A percentile compares a stretch with the other conserved stretches of the same genome.
Conservation (phyloP, 1,140 invertebrate species). For the Neuroterus valhalla region DNA sequence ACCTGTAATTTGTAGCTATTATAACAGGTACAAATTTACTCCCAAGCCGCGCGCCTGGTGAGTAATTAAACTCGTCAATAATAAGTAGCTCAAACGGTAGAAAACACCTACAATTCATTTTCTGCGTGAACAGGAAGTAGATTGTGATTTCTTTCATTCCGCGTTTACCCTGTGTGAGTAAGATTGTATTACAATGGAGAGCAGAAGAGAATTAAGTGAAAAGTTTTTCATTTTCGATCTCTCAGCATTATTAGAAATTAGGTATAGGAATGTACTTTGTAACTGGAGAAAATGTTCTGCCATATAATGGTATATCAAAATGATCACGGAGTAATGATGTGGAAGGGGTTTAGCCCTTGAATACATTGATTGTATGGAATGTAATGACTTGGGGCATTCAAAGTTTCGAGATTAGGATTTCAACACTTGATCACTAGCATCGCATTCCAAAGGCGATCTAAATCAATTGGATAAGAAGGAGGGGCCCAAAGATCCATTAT, state of each 20-base stretch:
- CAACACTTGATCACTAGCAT: conserved; percentile 1
- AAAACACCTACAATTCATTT: conserved; percentile 27
- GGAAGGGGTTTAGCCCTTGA: no score
- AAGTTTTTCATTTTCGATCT: neutral
- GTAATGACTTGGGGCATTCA: neutral
- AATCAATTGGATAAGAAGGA: conserved; percentile 23
- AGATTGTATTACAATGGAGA: conserved; percentile 2
- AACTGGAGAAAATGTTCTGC: neutral
- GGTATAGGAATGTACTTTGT: neutral
- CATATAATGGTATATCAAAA: no score
- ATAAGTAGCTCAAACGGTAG: conserved; percentile 14
- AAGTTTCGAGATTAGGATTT: neutral
- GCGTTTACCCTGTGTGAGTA: conserved; percentile 20
- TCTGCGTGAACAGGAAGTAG: conserved; percentile 28
- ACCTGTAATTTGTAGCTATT: conserved; percentile 22
- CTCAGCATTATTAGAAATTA: neutral
- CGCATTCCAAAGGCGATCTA: conserved; percentile 9
- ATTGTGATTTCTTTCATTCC: conserved; percentile 13
- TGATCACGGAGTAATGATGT: no score
- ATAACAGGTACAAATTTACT: conserved; percentile 19
- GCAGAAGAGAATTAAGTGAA: neutral
- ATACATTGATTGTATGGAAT: neutral
- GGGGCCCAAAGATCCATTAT: conserved; percentile 10
- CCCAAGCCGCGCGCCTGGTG: conserved; percentile 16
- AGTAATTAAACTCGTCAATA: conserved; percentile 29